A percentile compares a stretch with the other conserved stretches of the same genome.
Evolutionary conservation across 2,888 invertebrate species (phyloP).

Genomic region (Pseudococcus longispinus): DNA sequence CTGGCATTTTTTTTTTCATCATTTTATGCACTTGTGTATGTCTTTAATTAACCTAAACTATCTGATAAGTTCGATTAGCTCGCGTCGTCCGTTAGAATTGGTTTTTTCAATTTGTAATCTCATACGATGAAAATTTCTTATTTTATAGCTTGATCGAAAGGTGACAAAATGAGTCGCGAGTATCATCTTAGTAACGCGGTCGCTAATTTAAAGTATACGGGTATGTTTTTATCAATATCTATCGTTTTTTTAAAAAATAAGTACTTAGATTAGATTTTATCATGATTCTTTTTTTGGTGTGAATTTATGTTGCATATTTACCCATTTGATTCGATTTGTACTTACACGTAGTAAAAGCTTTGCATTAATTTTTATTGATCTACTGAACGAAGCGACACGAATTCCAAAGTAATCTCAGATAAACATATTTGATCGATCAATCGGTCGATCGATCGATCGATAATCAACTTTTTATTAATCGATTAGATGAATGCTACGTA

Average conservation of each 20-base stretch:
- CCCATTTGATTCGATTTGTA: neutral
- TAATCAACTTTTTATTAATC: too few relatives aligned
- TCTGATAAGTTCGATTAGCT: neutral
- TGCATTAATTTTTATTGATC: neutral
- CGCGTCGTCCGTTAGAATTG: neutral
- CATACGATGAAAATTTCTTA: neutral
- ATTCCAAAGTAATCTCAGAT: neutral
- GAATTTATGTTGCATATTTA: too few relatives aligned
- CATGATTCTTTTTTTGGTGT: neutral
- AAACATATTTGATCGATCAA: neutral
- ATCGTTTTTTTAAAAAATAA: too few relatives aligned
- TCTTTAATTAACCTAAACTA: neutral
- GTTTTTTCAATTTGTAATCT: neutral
- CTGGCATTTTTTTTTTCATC: neutral
- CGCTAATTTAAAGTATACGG: conserved; percentile 50
- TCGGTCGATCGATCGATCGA: too few relatives aligned
- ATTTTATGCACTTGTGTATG: neutral
- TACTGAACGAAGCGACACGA: neutral
- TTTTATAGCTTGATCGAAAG: conserved; percentile 33
- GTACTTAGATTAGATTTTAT: neutral
- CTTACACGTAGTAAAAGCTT: neutral
- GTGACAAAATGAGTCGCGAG: conserved; percentile 48
- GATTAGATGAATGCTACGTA: neutral
- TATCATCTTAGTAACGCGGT: conserved; percentile 46
- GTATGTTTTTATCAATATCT: neutral